Conservation (phyloP, 2,888 invertebrate species). For the Itoplectis maculator region DNA sequence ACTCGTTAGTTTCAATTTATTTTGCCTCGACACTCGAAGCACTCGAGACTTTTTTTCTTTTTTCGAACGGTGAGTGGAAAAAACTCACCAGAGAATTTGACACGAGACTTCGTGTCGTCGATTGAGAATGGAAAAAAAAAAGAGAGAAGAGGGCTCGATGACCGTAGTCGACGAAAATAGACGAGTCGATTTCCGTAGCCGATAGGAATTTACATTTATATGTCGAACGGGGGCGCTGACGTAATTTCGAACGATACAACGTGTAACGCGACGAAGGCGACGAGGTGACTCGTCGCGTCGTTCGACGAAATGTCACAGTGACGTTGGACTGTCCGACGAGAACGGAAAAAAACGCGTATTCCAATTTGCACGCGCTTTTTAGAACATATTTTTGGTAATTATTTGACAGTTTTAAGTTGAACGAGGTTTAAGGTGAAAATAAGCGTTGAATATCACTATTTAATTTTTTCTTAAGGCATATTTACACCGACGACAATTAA, state of each 20-base stretch:
- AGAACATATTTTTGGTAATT: not conserved
- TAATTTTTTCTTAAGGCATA: not conserved
- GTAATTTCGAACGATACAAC: conserved; percentile 12
- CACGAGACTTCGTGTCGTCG: not conserved
- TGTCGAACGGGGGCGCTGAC: not conserved
- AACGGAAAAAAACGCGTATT: not conserved
- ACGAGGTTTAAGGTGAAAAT: not conserved
- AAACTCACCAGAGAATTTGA: not conserved
- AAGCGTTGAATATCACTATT: too few relatives aligned
- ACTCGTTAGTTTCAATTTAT: not conserved
- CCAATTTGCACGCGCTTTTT: not conserved
- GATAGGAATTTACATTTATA: conserved; percentile 24
- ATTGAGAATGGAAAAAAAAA: not conserved
- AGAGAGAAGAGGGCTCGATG: conserved; percentile 12
- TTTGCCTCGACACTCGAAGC: not conserved
- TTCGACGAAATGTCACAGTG: not conserved
- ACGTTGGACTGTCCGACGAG: not conserved
- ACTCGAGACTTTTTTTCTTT: not conserved
- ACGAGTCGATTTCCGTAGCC: conserved; percentile 14
- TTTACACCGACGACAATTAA: not conserved
- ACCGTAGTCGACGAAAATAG: conserved; percentile 23
- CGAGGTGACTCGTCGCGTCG: conserved; percentile 7
- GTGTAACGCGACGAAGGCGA: not conserved
- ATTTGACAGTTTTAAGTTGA: too few relatives aligned
- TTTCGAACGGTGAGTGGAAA: not conserved